Conservation (phyloP, 2,888 invertebrate genomes). For the Epinotia bilunana region DNA sequence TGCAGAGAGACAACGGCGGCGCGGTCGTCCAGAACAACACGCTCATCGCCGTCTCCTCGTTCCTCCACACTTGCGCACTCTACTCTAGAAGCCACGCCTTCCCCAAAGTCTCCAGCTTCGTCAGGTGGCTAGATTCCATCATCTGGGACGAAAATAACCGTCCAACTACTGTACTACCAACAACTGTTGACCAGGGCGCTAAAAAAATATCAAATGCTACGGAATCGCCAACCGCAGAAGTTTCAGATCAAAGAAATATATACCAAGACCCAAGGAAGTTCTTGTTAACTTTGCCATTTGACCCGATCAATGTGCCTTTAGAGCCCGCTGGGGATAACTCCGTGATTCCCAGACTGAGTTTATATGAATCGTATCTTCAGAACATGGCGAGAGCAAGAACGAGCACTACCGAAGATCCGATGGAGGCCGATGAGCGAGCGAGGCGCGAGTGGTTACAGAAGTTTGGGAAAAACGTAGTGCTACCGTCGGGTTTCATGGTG, state of each 20-base stretch:
- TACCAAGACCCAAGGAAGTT: constrained; percentile 64
- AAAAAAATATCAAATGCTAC: constrained; percentile 51
- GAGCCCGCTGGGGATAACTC: constrained; percentile 75
- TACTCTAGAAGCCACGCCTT: constrained; percentile 76
- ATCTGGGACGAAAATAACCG: constrained; percentile 75
- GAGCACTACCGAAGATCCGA: constrained; percentile 60
- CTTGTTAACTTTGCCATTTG: constrained; percentile 72
- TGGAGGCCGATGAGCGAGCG: constrained; percentile 50
- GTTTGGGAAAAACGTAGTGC: constrained; percentile 58
- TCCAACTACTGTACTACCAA: constrained; percentile 55
- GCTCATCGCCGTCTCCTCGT: constrained; percentile 68
- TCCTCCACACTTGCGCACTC: constrained; percentile 71
- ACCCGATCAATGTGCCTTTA: constrained; percentile 73
- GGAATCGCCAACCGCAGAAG: constrained; percentile 48
- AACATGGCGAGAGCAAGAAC: constrained; percentile 63
- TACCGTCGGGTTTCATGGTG: constrained; percentile 53
- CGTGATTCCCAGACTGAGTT: constrained; percentile 74
- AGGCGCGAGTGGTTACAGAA: constrained; percentile 59
- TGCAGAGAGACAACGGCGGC: constrained; percentile 78
- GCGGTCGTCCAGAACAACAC: constrained; percentile 77
- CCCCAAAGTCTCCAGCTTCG: constrained; percentile 70
- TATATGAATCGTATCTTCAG: constrained; percentile 76
- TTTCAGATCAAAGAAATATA: constrained; percentile 45
- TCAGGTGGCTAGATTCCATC: constrained; percentile 71
- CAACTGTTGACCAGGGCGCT: constrained; percentile 47